Base-by-base conservation (phyloP, 2,797 vertebrate genomes). In the Corythornis leucogaster region DNA sequence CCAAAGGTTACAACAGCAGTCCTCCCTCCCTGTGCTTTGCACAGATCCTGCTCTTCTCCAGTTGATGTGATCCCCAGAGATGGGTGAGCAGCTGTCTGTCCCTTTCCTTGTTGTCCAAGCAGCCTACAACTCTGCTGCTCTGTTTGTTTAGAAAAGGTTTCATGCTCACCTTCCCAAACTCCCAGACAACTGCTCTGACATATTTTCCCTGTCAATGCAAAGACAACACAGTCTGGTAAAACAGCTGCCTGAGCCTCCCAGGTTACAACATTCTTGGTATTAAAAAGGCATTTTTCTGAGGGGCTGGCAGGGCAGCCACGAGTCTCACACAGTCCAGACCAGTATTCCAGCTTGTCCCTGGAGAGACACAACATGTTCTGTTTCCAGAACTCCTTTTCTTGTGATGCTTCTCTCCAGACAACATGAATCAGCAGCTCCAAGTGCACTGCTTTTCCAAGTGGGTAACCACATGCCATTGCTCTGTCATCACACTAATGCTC, bases 181-280 rank as follows among this genome's bases (percentile, higher is more conserved):
- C 85, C 62, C 87, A 83, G 61, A 55, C 80, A 95, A 91, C 69
- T 87, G 77, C 76, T 91, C 66, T 87, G 93, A 89, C 85, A 71
- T 91, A 93, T 96, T 93, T 94, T 94, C 33, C 87, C 51, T 94
- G 93, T 94, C 93, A 87, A 57, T 59, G 69, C 66, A 96, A 94
- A 96, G 85, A 92, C 85, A 96, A 94, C 90, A 95, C 77, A 92
- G 82, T 94, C 94, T 95, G 95, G 69, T 85, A 43, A 62, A 94
- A 94, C 93, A 95, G 80, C 93, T 95, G 91, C 73, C 76, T 33
- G 33, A 78, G 77, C 73, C 87, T 89, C 77, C 54, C 62, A 55
- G 77, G 91, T 83, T 78, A 59, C 40, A 50, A 5, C 2, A 0
- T 69, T 91, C 62, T 64, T 45, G 31, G 21, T 64, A 80, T 50